Percentiles rank a stretch among this genome's conserved stretches.
Evolutionary conservation across 2,113 vertebrate genomes (phyloP).

Genomic region (Casuarius casuarius): DNA sequence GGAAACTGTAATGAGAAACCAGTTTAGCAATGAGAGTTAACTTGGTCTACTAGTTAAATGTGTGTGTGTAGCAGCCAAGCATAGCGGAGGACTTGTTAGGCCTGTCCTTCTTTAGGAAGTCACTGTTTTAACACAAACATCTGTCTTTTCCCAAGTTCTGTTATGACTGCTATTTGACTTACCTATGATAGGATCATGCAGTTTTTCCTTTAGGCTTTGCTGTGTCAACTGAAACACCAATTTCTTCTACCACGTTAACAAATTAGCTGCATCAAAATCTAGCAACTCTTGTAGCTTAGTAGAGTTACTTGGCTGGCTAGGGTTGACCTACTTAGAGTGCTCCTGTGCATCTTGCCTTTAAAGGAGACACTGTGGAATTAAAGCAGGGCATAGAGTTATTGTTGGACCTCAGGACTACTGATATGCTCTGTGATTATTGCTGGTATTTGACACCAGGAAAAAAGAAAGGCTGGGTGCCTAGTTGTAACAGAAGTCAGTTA

Average conservation of each 20-base stretch:
- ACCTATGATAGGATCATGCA: rapidly evolving
- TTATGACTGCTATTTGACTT: background rate
- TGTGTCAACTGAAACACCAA: rapidly evolving
- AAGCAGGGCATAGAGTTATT: background rate
- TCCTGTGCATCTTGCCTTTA: background rate
- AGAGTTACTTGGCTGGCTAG: conserved; percentile 26
- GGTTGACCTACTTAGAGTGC: conserved; percentile 48
- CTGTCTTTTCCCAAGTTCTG: background rate
- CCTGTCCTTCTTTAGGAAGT: conserved; percentile 24
- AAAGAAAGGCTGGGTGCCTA: background rate
- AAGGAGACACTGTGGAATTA: background rate
- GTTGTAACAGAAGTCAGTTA: background rate
- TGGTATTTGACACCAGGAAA: background rate
- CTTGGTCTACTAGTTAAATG: background rate
- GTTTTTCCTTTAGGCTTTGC: background rate
- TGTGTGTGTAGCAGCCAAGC: background rate
- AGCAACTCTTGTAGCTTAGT: background rate
- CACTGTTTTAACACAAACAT: background rate
- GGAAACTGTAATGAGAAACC: conserved; percentile 49
- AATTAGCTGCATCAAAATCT: background rate
- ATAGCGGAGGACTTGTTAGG: background rate
- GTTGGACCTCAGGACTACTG: rapidly evolving
- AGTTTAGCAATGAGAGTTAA: background rate
- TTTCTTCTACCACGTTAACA: background rate
- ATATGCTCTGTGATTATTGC: background rate